Conservation (phyloP, 1,140 invertebrate species). For the Danaus melanippus region DNA sequence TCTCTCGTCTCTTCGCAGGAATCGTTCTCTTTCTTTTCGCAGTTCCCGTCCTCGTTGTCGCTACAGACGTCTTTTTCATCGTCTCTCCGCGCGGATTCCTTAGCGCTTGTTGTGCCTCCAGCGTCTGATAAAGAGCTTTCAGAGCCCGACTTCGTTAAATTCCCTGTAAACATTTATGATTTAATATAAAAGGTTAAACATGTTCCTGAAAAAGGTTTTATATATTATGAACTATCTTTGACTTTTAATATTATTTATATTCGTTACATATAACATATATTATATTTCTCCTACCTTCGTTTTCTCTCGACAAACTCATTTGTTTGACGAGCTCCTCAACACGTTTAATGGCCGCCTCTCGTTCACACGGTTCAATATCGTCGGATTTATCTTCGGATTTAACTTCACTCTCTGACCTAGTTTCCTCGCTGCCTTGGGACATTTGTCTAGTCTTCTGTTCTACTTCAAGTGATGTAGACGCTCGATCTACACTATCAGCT, state of each 20-base stretch:
- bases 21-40: slow-evolving; percentile 29
- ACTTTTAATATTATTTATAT: too few species aligned
- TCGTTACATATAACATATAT: neutral
- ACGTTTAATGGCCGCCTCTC: slow-evolving; percentile 64
- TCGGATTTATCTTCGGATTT: slow-evolving; percentile 35
- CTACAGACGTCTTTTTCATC: slow-evolving; percentile 81
- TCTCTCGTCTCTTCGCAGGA: slow-evolving; percentile 50
- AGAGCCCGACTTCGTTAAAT: slow-evolving; percentile 83
- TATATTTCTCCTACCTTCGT: slow-evolving; percentile 58
- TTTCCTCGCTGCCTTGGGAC: slow-evolving; percentile 40
- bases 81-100: slow-evolving; percentile 78
- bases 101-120: slow-evolving; percentile 76
- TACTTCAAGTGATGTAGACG: slow-evolving; percentile 53
- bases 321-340: slow-evolving; percentile 84
- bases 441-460: slow-evolving; percentile 46
- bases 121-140: slow-evolving; percentile 89
- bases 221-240: neutral
- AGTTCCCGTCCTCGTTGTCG: slow-evolving; percentile 69
- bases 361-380: slow-evolving; percentile 33
- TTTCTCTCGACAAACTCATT: slow-evolving; percentile 83
- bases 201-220: neutral
- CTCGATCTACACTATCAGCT: slow-evolving; percentile 53
- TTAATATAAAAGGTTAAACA: too few species aligned
- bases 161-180: slow-evolving; percentile 25
- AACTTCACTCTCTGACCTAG: slow-evolving; percentile 24